Conservation (phyloP, 2,888 invertebrate genomes). For the Andrena marginata region DNA sequence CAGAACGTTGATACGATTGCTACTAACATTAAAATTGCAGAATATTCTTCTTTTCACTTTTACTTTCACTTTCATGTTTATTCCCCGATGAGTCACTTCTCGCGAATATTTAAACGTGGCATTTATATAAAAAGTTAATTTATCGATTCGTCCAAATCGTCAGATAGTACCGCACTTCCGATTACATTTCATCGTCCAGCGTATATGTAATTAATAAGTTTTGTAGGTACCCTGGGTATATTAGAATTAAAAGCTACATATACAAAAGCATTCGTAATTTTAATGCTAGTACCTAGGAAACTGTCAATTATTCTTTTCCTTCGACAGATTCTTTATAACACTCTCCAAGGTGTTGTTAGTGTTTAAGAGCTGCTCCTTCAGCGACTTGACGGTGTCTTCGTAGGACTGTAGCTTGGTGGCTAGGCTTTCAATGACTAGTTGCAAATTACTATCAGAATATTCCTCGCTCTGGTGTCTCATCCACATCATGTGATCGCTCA, state of each 20-base stretch:
- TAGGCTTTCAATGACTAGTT: slow-evolving; percentile 74
- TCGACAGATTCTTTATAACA: slow-evolving; percentile 68
- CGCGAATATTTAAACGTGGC: slow-evolving; percentile 4
- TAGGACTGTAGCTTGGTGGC: slow-evolving; percentile 74
- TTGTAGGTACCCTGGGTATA: background rate
- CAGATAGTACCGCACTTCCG: background rate
- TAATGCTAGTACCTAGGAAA: slow-evolving; percentile 43
- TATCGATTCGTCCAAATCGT: background rate
- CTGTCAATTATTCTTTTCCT: slow-evolving; percentile 56
- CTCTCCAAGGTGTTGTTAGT: slow-evolving; percentile 78
- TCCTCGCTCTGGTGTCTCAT: slow-evolving; percentile 74
- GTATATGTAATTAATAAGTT: slow-evolving; percentile 5
- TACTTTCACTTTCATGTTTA: slow-evolving; percentile 36
- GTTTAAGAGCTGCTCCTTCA: slow-evolving; percentile 78
- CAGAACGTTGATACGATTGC: background rate
- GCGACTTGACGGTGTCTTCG: slow-evolving; percentile 76
- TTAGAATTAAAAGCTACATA: background rate
- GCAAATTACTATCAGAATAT: slow-evolving; percentile 63
- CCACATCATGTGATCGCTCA: slow-evolving; percentile 73
- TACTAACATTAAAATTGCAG: slow-evolving; percentile 13
- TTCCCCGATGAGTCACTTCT: background rate
- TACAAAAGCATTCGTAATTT: slow-evolving; percentile 25
- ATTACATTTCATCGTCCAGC: slow-evolving; percentile 4
- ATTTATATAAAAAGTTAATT: slow-evolving; percentile 30
- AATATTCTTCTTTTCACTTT: slow-evolving; percentile 13